Base-by-base conservation (phyloP, 2,797 vertebrate species). In the Coranthus polyacanthus region DNA sequence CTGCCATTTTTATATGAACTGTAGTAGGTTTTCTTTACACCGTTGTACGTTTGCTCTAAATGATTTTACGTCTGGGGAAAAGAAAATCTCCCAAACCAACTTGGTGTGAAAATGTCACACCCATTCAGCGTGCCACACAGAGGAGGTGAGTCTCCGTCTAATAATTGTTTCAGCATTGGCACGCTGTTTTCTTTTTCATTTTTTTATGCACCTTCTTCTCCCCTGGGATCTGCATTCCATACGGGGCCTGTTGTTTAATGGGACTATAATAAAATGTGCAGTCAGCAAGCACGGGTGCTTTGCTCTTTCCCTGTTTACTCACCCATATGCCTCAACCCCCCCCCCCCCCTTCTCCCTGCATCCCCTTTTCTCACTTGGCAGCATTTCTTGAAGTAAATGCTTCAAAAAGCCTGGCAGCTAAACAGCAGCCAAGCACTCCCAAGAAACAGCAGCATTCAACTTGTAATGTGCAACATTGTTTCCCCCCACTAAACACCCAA, bases 221-320 rank as follows among this genome's bases (percentile, higher is more conserved):
- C 66, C 60, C 41, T 63, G 69, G 64, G 84, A 80, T 76, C 75
- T 78, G 81, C 77, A 78, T 90, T 87, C 88, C 82, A 73, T 65
- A 39, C 65, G 42, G 58, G 72, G 74, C 70, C 81, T 87, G 87
- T 80, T 89, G 74, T 92, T 91, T 90, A 90, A 89, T 91, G 83
- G 87, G 70, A 78, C 72, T 34, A 44, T 87, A 78, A 79, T 86
- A 86, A 86, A 90, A 82, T 64, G 69, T 85, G 75, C 73, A 74
- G 69, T 84, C 78, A 85, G 87, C 83, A 86, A 72, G 55, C 68
- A 37, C 54, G 18, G 75, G 66, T 43, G 68, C 73, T 80, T 79
- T 67, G 68, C 73, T 75, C 64, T 67, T 76, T 71, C 49, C 42
- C 43, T 75, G 79, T 83, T 81, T 86, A 70, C 73, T 72, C 70